Evolutionary conservation across 2,797 vertebrate species (phyloP).

Genomic region (Tamandua tetradactyla): DNA sequence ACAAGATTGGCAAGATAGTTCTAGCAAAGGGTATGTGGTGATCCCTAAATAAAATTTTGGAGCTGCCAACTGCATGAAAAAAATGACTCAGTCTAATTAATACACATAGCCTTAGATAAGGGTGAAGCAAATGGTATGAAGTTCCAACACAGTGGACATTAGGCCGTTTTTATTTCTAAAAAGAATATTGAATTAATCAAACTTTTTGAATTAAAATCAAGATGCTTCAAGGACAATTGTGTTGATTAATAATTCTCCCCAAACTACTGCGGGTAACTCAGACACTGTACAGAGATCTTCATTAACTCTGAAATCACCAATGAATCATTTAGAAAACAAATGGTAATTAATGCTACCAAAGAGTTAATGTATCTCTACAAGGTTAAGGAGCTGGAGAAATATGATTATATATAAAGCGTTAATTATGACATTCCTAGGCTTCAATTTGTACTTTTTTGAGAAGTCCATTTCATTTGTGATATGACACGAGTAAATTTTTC

Average conservation of each 20-base stretch:
- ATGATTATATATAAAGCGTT: not conserved
- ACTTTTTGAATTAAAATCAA: not conserved
- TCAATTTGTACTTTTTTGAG: not conserved
- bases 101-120: not conserved
- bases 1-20: not conserved
- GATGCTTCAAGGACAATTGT: not conserved
- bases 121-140: not conserved
- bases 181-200: constrained; percentile 31
- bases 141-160: not conserved
- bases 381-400: not conserved
- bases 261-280: not conserved
- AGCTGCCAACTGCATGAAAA: not conserved
- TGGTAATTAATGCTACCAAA: not conserved
- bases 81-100: not conserved
- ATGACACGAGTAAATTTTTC: constrained; percentile 75
- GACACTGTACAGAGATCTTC: not conserved
- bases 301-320: constrained; percentile 33
- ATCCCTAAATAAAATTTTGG: not conserved
- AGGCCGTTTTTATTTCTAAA: constrained; percentile 22
- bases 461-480: constrained; percentile 59
- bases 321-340: constrained; percentile 35
- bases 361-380: constrained; percentile 8
- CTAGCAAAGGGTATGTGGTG: not conserved
- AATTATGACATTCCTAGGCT: not conserved
- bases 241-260: constrained; percentile 36